Evolutionary conservation across 2,113 vertebrate species (phyloP), one percentile per base, ranked within the genome.

Genomic region (Thryonomys swinderianus): DNA sequence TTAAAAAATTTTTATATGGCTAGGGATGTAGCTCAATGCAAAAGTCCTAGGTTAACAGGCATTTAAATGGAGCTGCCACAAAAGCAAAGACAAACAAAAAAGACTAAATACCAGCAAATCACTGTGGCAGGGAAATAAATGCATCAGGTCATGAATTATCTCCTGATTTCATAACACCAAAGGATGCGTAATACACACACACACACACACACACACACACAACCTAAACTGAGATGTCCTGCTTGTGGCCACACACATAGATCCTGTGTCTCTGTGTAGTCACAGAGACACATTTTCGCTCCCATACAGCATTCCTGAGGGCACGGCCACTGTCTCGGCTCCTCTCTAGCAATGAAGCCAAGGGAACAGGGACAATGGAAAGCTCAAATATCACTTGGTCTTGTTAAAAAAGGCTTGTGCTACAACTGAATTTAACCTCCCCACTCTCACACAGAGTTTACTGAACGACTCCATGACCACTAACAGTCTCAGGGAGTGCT

Each of bases 121-220:
- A 85, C 30, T 74, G 16, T 30, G 93, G 45, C 55, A 90, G 48
- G 79, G 57, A 84, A 91, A 90, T 95, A 94, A 94, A 71, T 18
- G 7, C 40, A 87, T 37, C 81, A 71, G 51, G 21, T 53, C 53
- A 64, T 79, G 34, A 87, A 78, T 74, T 89, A 87, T 78, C 90
- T 81, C 13, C 48, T 88, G 67, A 42, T 4, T 96, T 57, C 16
- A 92, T 55, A 90, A 37, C 27, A 78, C 71, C 53, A 93, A 86
- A 74, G 23, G 30, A 66, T 21, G 16, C 64, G 27, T 18, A 27
- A 83, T 18, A 48, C 21, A 37, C 21, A 67, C n/a, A 30, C 40
- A 84, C 53, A 55, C 13, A 55, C 53, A 55, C 13, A 59, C 30
- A 71, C 59, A 61, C 13, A 53, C 14, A 23, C 73, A 62, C 21